Evolutionary conservation across 2,797 vertebrate genomes (phyloP), one percentile per base, ranked within the genome.

Genomic region (Aphelocoma californica): DNA sequence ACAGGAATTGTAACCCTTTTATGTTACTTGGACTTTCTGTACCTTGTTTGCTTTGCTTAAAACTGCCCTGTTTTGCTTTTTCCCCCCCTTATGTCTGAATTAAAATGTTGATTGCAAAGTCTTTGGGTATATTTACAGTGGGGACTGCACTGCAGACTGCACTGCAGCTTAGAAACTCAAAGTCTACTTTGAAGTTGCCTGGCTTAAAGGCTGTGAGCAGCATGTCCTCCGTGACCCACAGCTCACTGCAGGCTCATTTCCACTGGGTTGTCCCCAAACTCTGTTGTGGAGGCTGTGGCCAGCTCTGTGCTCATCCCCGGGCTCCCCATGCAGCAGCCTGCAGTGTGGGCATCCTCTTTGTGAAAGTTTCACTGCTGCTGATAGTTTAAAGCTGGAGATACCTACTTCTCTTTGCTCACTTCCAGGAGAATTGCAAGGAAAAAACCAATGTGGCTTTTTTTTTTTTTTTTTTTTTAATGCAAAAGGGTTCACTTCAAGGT

Each of bases 131-230:
- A 38, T 84, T 94, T 81, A 14, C 77, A 83, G 6, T 19, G 66
- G 44, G 58, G 62, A 50, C 96, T 93, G 94, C 95, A 95, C 88
- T 96, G 96, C 96, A 96, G 95, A 26, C 83, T 89, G 90, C 96
- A 95, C 26, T 95, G 96, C 94, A 97, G 95, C 53, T 84, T 19
- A 5, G 64, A 48, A 86, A 71, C 0, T 1, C 17, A 3, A 56
- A 95, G 71, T 62, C 67, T 79, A 0, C 53, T 81, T 73, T 2
- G 24, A 82, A 95, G 53, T 81, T 84, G 60, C 14, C 38, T 82
- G 90, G 36, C 34, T 86, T 32, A 13, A 78, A 53, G 80, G 78
- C 51, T 66, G 15, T 66, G 29, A 87, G 64, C 81, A 78, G 56
- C 1, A 5, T 66, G 86, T 81, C 86, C 83, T 90, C 34, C 0